Evolutionary conservation across 2,113 vertebrate genomes (phyloP), one percentile per base, ranked within the genome.

Genomic region (Spheniscus mendiculus): DNA sequence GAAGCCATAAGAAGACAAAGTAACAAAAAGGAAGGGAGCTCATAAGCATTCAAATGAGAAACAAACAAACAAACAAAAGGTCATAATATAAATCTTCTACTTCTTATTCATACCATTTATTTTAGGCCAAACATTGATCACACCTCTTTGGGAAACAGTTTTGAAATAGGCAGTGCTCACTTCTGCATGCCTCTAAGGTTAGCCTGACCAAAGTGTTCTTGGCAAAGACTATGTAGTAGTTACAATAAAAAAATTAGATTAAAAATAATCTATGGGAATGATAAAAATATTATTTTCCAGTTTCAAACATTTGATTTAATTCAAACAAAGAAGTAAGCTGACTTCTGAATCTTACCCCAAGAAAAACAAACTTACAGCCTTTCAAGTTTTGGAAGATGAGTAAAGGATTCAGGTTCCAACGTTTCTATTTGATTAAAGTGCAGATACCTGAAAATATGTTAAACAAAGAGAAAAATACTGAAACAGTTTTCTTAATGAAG

Each of bases 391-490:
- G 99, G 99, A 65, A 99, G 98, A 93, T 99, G 99, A 62, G 98
- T 98, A 96, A 99, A 99, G 45, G 99, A 99, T 96, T 99, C 99
- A 5, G 99, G 99, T 93, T 99, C 99, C 98, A 99, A 95, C 2
- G 98, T 99, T 95, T 99, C 99, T 74, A 99, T 99, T 96, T 99
- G 99, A 98, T 99, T 99, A 98, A 99, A 99, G 98, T 99, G 99
- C 96, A 99, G 98, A 95, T 99, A 99, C 93, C 99, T 99, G 96
- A 62, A 98, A 92, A 93, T 74, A 45, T 3, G 88, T 96, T 93
- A 86, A 79, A 92, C 89, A 70, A 76, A 83, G 92, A 93, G 66
- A 88, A 87, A 74, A 66, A 34, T 11, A 74, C 6, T 93, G 63
- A 90, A 96, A 93, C 11, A 58, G 27, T 22, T 71, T 87, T 74